Evolutionary conservation across 2,113 vertebrate genomes (phyloP), one percentile per base, ranked within the genome.

Genomic region (Oreochromis niloticus): DNA sequence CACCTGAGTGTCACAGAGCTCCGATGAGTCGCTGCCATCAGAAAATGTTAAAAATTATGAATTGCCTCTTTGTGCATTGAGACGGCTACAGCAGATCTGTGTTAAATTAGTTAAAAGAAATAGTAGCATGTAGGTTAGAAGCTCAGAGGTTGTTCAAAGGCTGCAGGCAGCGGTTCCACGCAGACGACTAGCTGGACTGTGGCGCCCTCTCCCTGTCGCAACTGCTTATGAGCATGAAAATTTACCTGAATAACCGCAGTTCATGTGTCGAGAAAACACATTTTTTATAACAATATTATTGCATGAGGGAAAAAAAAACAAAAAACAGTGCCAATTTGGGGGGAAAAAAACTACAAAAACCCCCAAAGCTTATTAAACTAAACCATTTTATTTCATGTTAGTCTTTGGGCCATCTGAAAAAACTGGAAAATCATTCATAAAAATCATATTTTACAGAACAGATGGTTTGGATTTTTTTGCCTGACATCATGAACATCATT

Each of bases 141-240:
- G 16, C 55, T 83, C 9, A 57, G 87, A 71, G 81, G 81, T 43
- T 63, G 52, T 6, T 55, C 17, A 32, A 61, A 84, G 73, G 81
- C 85, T 85, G 89, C 57, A 30, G 61, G 27, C 11, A n/a, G 56
- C 27, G 3, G 34, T 2, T 54, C 9, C 56, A n/a, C 2, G 5
- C 41, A 19, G 43, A 30, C 8, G 5, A 82, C 86, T 19, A 30
- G 4, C 50, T 78, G 88, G 89, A 87, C 36, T 93, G 63, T 92
- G 89, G 92, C 92, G 95, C 92, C 95, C 91, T 85, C 95, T 95
- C 1, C 84, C 85, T 85, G 95, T 50, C 75, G 13, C 4, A 6
- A 1, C 14, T 3, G 13, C n/a, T 83, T 4, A 19, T 22, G 48
- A 57, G 55, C 16, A 9, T 0, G 13, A 34, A 6, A 46, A 22